Evolutionary conservation across 2,888 invertebrate genomes (phyloP).

Genomic region (Drosophila leonis): DNA sequence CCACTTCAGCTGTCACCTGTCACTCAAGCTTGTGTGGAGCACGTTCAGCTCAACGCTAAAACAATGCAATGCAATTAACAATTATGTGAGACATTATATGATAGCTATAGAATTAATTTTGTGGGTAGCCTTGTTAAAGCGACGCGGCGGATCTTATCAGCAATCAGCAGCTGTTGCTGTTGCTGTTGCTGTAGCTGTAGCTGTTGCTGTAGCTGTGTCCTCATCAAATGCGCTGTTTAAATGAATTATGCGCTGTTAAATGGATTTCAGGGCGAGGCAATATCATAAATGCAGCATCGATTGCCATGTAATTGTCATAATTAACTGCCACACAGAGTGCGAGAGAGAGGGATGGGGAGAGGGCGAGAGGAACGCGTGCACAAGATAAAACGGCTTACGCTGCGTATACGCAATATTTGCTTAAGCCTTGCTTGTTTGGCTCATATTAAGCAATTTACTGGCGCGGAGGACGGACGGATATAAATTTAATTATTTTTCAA

Average conservation of each 20-base stretch:
- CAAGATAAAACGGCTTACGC: constrained; percentile 23
- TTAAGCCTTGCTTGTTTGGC: constrained; percentile 20
- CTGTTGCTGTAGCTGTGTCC: constrained; percentile 5
- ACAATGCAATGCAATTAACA: constrained; percentile 10
- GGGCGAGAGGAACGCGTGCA: not conserved
- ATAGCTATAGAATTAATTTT: constrained; percentile 6
- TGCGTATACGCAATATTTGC: constrained; percentile 36
- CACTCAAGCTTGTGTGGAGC: not conserved
- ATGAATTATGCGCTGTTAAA: constrained; percentile 59
- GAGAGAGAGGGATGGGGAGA: not conserved
- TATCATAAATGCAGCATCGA: constrained; percentile 58
- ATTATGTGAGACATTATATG: constrained; percentile 8
- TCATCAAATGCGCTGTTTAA: constrained; percentile 30
- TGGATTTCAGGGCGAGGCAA: constrained; percentile 44
- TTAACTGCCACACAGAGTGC: constrained; percentile 36
- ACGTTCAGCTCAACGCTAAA: not conserved
- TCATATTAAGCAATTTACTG: constrained; percentile 22
- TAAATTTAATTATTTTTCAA: constrained; percentile 40
- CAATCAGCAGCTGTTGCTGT: constrained; percentile 31
- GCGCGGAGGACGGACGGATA: not conserved
- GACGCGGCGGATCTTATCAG: constrained; percentile 28
- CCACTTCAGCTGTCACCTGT: not conserved
- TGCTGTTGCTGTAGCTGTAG: not conserved
- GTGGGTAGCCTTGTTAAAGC: constrained; percentile 5
- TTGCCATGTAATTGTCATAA: constrained; percentile 62